Conservation (phyloP, 2,797 vertebrate genomes). For the Steatocranus sp. region DNA sequence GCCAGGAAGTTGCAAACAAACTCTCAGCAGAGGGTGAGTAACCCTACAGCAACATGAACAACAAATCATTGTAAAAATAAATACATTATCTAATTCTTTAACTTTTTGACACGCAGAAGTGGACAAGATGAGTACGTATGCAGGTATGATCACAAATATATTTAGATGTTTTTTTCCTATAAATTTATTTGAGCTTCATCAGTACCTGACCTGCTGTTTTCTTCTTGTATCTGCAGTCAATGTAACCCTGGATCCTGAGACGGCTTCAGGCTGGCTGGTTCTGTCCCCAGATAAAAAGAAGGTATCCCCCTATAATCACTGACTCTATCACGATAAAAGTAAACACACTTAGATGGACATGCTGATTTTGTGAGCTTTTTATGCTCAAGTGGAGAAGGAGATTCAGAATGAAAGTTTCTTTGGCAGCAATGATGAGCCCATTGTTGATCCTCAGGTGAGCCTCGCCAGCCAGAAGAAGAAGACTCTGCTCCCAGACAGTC, state of each 20-base stretch:
- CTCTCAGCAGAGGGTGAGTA: slow-evolving; percentile 44
- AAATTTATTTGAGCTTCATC: neutral
- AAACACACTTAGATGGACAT: neutral
- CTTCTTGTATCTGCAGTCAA: slow-evolving; percentile 5
- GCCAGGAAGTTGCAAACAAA: slow-evolving; percentile 10
- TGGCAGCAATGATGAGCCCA: neutral
- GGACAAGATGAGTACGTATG: slow-evolving; percentile 20
- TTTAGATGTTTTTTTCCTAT: neutral
- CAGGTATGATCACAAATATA: slow-evolving; percentile 10
- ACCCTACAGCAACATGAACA: neutral
- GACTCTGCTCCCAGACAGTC: neutral
- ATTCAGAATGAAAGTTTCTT: neutral
- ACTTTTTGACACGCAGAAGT: slow-evolving; percentile 7
- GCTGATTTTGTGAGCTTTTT: neutral
- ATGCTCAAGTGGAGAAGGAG: neutral
- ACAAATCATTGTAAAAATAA: neutral
- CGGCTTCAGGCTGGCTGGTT: slow-evolving; percentile 47
- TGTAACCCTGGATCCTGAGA: slow-evolving; percentile 48
- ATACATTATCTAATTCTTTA: neutral
- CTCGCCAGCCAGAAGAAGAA: slow-evolving; percentile 39
- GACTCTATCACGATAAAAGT: neutral
- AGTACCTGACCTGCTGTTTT: neutral
- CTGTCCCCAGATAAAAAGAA: slow-evolving; percentile 48
- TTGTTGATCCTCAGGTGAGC: slow-evolving; percentile 46
- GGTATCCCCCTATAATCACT: neutral